These are phyloP conservation scores for Tamias sibiricus DNA, from an alignment of 2,113 vertebrate genomes.

Conservation along the genomic window DNA sequence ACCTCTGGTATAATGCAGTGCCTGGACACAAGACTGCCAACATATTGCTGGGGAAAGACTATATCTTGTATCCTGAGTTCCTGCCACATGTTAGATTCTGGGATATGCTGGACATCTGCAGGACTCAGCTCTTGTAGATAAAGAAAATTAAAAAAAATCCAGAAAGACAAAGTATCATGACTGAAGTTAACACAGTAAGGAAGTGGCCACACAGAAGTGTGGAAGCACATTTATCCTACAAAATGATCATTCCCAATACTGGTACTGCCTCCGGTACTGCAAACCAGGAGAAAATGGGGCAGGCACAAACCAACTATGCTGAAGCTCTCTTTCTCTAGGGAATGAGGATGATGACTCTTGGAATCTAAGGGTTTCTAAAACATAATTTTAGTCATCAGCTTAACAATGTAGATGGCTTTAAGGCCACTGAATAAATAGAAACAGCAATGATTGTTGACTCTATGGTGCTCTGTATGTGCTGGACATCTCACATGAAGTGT, in stretches of 20 bases:
- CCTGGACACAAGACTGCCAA: not conserved
- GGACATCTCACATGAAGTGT: not conserved
- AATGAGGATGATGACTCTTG: not conserved
- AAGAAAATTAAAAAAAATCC: not conserved
- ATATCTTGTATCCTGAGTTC: too few species aligned
- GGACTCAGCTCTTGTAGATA: not conserved
- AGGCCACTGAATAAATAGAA: constrained; percentile 40
- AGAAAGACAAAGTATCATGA: not conserved
- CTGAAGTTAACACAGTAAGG: not conserved
- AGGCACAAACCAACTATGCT: not conserved
- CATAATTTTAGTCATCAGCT: constrained; percentile 14
- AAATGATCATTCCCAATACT: not conserved
- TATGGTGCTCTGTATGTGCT: not conserved
- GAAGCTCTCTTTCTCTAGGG: not conserved
- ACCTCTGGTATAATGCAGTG: not conserved
- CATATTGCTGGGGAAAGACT: not conserved
- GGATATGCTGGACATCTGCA: not conserved
- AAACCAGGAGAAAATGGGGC: not conserved
- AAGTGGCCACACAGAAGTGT: not conserved
- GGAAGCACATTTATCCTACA: not conserved
- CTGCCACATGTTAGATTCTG: not conserved
- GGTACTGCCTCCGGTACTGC: not conserved
- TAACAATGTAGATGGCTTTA: not conserved
- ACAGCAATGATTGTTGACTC: not conserved
- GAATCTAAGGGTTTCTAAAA: constrained; percentile 22